Evolutionary conservation across 1,140 invertebrate species (phyloP), one percentile per base, ranked within the genome.

Genomic region (Drosophila tristis): DNA sequence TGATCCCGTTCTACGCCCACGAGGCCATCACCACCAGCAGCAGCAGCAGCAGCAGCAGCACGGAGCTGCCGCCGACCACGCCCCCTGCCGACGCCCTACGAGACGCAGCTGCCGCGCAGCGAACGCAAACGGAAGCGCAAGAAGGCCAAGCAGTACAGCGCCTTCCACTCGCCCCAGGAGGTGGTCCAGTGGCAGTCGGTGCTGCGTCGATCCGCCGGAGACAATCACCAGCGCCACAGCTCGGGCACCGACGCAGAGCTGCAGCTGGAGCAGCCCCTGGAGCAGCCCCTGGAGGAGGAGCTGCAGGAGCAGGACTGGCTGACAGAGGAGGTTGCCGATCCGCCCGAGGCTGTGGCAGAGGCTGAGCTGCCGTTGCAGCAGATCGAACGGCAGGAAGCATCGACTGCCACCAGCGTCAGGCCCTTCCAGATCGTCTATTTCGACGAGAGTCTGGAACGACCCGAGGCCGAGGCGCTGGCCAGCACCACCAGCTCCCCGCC

Each of bases 1-100:
- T 91, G 6, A 91, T 91, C 43, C 90, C 90, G 1, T 91, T 91
- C 49, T 91, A 91, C 26, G 90, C 90, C 0, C 87, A 91, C 53
- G 90, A 91, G 47, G 90, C 90, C 0, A 89, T 91, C n/a, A 54
- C 70, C 1, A 29, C 65, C 5, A n/a, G n/a, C n/a, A n/a, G n/a
- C 0, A 16, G 26, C 8, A 31, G 20, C 55, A 5, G 26, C 5
- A n/a, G 29, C 0, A 51, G 45, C 7, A 56, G 54, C 8, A 49
- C 20, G 5, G 56, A 31, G 15, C 29, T 26, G 16, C n/a, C 42
- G 4, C 13, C 0, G 7, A 75, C 53, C 11, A 65, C 64, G 16
- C 51, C 78, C 5, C 5, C 25, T 68, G 26, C 25, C 53, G 45
- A 31, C 54, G 11, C 47, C 60, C 6, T 74, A 60, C 8, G 79